Percentiles rank a stretch among this genome's conserved stretches.
These are phyloP conservation scores for Elymnias hypermnestra DNA, from an alignment of 1,140 invertebrate species.

Conservation along the genomic window DNA sequence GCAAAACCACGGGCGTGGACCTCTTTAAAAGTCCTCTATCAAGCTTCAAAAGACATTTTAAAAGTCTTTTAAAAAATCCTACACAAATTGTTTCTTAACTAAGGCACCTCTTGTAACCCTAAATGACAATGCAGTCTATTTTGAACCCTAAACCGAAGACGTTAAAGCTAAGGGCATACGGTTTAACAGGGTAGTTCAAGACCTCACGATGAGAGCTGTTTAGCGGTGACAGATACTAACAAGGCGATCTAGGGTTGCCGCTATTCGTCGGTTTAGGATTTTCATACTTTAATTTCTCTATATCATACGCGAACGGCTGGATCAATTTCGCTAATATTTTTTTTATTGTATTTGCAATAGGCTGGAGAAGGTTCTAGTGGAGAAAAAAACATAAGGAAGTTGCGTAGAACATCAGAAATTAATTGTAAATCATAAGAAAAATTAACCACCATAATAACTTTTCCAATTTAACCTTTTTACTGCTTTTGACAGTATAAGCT, in stretches of 20 bases:
- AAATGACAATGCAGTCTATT: not conserved
- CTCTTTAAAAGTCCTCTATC: slow-evolving; percentile 15
- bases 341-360: too few relatives aligned
- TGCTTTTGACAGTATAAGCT: too few relatives aligned
- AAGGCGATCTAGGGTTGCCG: slow-evolving; percentile 20
- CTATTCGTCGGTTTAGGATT: too few relatives aligned
- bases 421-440: too few relatives aligned
- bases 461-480: too few relatives aligned
- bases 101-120: slow-evolving; percentile 1
- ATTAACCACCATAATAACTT: too few relatives aligned
- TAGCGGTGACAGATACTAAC: slow-evolving; percentile 28
- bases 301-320: too few relatives aligned
- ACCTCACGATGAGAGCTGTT: slow-evolving; percentile 11
- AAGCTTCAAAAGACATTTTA: slow-evolving; percentile 23
- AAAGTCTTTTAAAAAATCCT: slow-evolving; percentile 9
- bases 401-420: too few relatives aligned
- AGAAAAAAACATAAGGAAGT: slow-evolving; percentile 1
- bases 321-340: too few relatives aligned
- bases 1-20: not conserved
- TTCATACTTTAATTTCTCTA: too few relatives aligned
- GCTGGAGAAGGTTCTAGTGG: too few relatives aligned
- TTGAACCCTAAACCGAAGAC: slow-evolving; percentile 3
- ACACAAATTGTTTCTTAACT: slow-evolving; percentile 22
- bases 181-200: slow-evolving; percentile 3
- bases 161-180: not conserved